A percentile compares a stretch with the other conserved stretches of the same genome.
Conservation (phyloP, 1,140 invertebrate genomes). For the Trichogramma pretiosum region DNA sequence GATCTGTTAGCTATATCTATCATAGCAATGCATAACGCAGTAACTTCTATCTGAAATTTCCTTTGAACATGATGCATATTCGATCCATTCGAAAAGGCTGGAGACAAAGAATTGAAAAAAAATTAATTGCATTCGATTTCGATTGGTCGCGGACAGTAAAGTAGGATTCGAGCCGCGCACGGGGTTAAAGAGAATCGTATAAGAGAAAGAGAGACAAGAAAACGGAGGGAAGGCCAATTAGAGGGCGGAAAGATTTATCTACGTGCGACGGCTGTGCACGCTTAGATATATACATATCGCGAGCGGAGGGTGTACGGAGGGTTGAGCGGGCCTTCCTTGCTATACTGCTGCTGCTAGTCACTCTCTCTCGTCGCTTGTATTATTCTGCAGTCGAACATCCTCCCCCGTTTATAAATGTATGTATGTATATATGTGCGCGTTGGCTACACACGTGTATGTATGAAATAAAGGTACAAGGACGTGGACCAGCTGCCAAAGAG, state of each 20-base stretch:
- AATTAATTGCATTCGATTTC: no score
- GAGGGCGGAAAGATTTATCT: conserved; percentile 47
- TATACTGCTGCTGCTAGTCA: not conserved
- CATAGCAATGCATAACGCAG: no score
- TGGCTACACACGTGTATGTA: conserved; percentile 7
- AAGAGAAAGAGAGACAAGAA: conserved; percentile 33
- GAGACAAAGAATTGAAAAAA: no score
- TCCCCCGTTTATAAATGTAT: no score
- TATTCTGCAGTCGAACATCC: conserved; percentile 37
- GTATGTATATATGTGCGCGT: no score
- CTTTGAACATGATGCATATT: no score
- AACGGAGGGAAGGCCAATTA: conserved; percentile 45
- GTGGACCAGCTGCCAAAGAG: conserved; percentile 33
- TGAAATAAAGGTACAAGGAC: conserved; percentile 24
- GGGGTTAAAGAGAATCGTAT: conserved; percentile 21
- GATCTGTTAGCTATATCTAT: no score
- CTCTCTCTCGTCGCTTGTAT: conserved; percentile 34
- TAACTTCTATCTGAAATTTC: no score
- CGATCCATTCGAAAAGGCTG: no score
- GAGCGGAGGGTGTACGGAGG: conserved; percentile 36
- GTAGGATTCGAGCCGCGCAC: conserved; percentile 9
- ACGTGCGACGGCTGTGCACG: conserved; percentile 41
- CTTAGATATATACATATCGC: not conserved
- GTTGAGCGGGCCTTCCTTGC: conserved; percentile 12
- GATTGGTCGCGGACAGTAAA: conserved; percentile 1